A percentile compares a stretch with the other conserved stretches of the same genome.
phyloP scores from a whole-genome alignment of 2,888 invertebrate species.

The Magallana nippona region DNA sequence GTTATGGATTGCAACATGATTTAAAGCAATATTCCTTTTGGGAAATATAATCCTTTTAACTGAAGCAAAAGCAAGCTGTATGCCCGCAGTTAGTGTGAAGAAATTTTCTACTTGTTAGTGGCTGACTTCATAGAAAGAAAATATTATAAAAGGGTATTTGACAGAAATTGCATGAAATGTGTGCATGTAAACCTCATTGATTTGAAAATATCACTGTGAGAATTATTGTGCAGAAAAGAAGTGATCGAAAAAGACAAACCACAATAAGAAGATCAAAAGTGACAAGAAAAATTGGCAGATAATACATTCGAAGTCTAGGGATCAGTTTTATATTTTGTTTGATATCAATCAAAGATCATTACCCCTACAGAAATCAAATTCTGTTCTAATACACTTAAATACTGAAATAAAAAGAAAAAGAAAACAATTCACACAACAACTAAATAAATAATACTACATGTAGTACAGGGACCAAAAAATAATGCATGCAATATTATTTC shows the following conservation, averaged over 20 bases:
- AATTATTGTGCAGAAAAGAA: not conserved
- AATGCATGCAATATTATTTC: no score
- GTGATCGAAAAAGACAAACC: not conserved
- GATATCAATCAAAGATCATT: not conserved
- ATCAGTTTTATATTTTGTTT: not conserved
- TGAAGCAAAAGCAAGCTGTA: no score
- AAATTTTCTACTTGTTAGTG: no score
- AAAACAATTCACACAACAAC: not conserved
- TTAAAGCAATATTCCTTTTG: no score
- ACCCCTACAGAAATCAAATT: conserved; percentile 26
- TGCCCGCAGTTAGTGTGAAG: no score
- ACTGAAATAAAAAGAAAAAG: conserved; percentile 37
- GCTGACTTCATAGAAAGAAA: no score
- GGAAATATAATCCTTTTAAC: no score
- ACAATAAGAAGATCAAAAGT: not conserved
- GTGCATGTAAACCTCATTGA: not conserved
- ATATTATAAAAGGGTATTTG: no score
- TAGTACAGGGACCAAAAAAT: not conserved
- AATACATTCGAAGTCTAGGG: not conserved
- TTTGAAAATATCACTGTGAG: not conserved
- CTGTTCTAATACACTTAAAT: conserved; percentile 38
- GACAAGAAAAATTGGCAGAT: not conserved
- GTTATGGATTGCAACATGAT: no score
- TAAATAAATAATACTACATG: not conserved
- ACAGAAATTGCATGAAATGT: no score